Evolutionary conservation across 2,888 invertebrate genomes (phyloP).

Genomic region (Amorpha juglandis): DNA sequence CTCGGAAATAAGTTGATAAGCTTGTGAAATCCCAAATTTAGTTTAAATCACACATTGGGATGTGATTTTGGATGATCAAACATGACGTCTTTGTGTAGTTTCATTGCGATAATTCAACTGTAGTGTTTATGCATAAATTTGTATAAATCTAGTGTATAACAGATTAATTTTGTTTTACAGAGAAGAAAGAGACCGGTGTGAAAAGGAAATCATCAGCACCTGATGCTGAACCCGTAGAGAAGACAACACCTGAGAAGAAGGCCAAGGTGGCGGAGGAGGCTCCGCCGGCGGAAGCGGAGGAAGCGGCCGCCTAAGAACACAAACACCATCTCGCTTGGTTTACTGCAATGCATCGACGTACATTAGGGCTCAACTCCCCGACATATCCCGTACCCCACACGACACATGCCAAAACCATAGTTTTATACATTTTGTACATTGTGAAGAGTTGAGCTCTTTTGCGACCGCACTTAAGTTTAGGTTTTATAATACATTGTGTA

Average conservation of each 20-base stretch:
- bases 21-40: too few relatives aligned
- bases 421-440: conserved; percentile 53
- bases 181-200: conserved; percentile 81
- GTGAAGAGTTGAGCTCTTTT: conserved; percentile 77
- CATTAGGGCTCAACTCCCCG: conserved; percentile 76
- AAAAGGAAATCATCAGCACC: conserved; percentile 88
- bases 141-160: too few relatives aligned
- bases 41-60: too few relatives aligned
- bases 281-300: conserved; percentile 83
- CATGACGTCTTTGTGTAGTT: too few relatives aligned
- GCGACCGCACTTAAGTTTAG: conserved; percentile 74
- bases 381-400: conserved; percentile 61
- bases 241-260: conserved; percentile 89
- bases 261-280: conserved; percentile 87
- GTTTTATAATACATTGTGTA: conserved; percentile 74
- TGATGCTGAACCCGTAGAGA: conserved; percentile 83
- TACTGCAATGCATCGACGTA: conserved; percentile 80
- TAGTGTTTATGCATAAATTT: too few relatives aligned
- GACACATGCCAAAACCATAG: conserved; percentile 63
- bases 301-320: conserved; percentile 82
- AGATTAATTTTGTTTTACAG: conserved; percentile 52
- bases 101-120: too few relatives aligned
- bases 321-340: conserved; percentile 64
- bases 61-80: too few relatives aligned
- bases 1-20: too few relatives aligned